phyloP scores from a whole-genome alignment of 2,888 invertebrate species.

The Tinea trinotella region DNA sequence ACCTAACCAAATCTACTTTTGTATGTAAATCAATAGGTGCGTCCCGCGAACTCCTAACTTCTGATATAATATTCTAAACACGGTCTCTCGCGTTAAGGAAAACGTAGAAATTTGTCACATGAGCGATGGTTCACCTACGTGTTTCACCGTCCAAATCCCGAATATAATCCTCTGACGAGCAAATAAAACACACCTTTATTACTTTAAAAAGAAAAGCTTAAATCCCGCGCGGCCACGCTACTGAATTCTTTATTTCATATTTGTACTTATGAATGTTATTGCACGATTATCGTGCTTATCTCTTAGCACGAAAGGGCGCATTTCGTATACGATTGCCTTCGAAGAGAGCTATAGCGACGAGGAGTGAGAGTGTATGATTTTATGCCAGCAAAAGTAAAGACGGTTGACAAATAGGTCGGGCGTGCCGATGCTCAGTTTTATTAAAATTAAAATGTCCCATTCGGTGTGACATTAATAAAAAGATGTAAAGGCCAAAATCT shows the following conservation, averaged over 20 bases:
- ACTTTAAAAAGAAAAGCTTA: slow-evolving; percentile 65
- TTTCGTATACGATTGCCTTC: slow-evolving; percentile 40
- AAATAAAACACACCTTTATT: slow-evolving; percentile 72
- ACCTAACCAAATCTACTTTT: slow-evolving; percentile 22
- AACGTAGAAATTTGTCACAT: slow-evolving; percentile 73
- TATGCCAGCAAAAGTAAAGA: slow-evolving; percentile 68
- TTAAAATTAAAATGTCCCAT: slow-evolving; percentile 68
- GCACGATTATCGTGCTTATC: slow-evolving; percentile 63
- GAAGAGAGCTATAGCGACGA: slow-evolving; percentile 45
- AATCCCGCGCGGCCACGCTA: slow-evolving; percentile 53
- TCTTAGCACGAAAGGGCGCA: slow-evolving; percentile 52
- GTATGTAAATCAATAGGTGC: slow-evolving; percentile 56
- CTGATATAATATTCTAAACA: slow-evolving; percentile 68
- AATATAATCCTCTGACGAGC: slow-evolving; percentile 61
- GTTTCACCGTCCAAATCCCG: slow-evolving; percentile 61
- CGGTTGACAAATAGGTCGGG: slow-evolving; percentile 71
- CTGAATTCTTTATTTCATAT: slow-evolving; percentile 58
- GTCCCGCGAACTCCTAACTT: slow-evolving; percentile 38
- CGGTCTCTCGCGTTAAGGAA: slow-evolving; percentile 66
- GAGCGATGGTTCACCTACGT: slow-evolving; percentile 72
- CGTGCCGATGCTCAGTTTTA: slow-evolving; percentile 70
- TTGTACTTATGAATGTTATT: slow-evolving; percentile 48
- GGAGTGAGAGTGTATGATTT: slow-evolving; percentile 66
- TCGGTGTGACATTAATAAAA: slow-evolving; percentile 41
- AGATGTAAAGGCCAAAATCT: not conserved